Evolutionary conservation across 2,113 vertebrate genomes (phyloP).

Genomic region (Paraplagusia blochii): DNA sequence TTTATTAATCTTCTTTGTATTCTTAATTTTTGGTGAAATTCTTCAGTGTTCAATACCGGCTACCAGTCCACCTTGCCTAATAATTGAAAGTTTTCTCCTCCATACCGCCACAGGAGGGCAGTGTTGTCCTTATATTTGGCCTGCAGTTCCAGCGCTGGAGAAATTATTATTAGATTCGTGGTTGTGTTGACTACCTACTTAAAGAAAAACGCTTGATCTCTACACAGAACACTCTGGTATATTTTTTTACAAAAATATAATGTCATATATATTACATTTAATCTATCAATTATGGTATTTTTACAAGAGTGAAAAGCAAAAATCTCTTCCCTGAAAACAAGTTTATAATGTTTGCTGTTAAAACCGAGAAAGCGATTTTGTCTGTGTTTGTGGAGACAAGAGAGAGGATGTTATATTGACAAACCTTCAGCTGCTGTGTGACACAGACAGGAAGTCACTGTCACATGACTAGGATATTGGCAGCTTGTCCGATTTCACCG

Average conservation of each 20-base stretch:
- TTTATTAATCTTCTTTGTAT: too few relatives aligned
- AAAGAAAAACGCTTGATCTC: background rate
- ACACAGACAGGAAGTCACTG: constrained; percentile 73
- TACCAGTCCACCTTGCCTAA: background rate
- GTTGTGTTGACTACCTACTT: background rate
- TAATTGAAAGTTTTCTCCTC: background rate
- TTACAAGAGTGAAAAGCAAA: background rate
- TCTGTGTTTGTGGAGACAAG: constrained; percentile 61
- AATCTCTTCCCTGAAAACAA: background rate
- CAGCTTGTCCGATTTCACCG: constrained; percentile 71
- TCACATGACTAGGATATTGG: constrained; percentile 77
- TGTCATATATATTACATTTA: background rate
- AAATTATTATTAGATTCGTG: too few relatives aligned
- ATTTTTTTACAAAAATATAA: too few relatives aligned
- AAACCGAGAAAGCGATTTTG: constrained; percentile 6
- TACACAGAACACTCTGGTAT: background rate
- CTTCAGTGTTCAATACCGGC: background rate
- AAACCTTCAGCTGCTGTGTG: constrained; percentile 66
- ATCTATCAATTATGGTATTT: too few relatives aligned
- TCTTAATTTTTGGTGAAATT: background rate
- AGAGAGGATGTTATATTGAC: constrained; percentile 73
- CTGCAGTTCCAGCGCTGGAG: background rate
- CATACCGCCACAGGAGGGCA: constrained; percentile 59
- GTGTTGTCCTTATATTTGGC: constrained; percentile 57
- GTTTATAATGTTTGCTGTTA: background rate